Evolutionary conservation across 2,113 vertebrate genomes (phyloP).

Genomic region (Dipodomys merriami): DNA sequence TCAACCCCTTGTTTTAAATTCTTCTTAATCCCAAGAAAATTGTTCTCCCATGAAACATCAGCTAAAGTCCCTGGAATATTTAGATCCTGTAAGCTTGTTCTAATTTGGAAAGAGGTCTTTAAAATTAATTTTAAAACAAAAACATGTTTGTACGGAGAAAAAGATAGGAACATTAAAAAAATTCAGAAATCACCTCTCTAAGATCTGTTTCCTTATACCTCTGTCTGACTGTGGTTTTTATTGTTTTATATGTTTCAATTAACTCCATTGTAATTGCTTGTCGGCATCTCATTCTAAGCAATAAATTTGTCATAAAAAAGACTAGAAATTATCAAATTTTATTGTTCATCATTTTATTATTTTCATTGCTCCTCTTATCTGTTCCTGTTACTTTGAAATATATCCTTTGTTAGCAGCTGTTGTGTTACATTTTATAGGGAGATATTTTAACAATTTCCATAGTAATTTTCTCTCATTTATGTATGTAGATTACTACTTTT

Average conservation of each 20-base stretch:
- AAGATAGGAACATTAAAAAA: conserved; percentile 37
- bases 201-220: background rate
- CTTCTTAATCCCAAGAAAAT: conserved; percentile 37
- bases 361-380: conserved; percentile 43
- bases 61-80: background rate
- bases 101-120: background rate
- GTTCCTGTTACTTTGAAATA: conserved; percentile 42
- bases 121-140: conserved; percentile 34
- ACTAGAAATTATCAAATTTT: conserved; percentile 73
- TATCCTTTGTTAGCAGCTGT: conserved; percentile 63
- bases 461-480: conserved; percentile 62
- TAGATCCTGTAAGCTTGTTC: background rate
- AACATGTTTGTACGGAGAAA: background rate
- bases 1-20: background rate
- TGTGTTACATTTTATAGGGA: conserved; percentile 57
- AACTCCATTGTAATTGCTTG: conserved; percentile 72
- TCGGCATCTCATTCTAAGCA: conserved; percentile 66
- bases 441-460: conserved; percentile 58
- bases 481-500: conserved; percentile 54
- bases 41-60: background rate
- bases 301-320: conserved; percentile 78
- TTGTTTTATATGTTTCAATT: conserved; percentile 77
- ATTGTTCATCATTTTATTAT: conserved; percentile 67
- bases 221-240: conserved; percentile 43
- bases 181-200: conserved; percentile 57